Conservation (phyloP, 1,140 invertebrate species). For the Xylocopa sonorina region DNA sequence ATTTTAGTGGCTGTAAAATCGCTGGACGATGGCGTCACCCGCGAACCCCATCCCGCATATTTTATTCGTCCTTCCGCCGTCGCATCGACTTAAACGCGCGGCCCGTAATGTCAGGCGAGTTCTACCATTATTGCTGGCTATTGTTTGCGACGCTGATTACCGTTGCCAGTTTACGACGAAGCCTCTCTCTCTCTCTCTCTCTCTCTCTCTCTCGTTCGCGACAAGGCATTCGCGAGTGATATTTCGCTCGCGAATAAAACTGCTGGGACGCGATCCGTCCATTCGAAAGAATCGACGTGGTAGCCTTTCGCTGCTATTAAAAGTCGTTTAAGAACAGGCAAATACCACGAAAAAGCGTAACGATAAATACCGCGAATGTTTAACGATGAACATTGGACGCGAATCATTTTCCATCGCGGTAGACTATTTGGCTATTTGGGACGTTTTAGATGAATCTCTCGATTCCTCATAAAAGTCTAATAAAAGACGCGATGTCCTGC, state of each 20-base stretch:
- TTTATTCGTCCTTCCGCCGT: neutral
- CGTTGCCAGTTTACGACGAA: neutral
- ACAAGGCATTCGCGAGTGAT: too few species aligned
- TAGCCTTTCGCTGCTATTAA: neutral
- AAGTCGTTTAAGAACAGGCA: too few species aligned
- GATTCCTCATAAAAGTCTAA: neutral
- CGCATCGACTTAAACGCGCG: slow-evolving; percentile 14
- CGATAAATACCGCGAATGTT: too few species aligned
- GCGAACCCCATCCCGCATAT: neutral
- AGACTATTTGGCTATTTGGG: too few species aligned
- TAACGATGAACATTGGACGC: too few species aligned
- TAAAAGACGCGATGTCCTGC: slow-evolving; percentile 2
- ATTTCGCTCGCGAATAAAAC: slow-evolving; percentile 26
- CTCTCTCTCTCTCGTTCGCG: too few species aligned
- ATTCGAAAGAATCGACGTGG: slow-evolving; percentile 10
- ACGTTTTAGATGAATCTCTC: slow-evolving; percentile 15
- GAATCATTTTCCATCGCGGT: too few species aligned
- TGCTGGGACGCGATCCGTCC: neutral
- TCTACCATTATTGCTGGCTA: neutral
- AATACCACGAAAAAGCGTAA: too few species aligned
- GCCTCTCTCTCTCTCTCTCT: neutral
- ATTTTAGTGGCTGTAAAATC: slow-evolving; percentile 36
- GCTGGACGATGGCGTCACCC: too few species aligned
- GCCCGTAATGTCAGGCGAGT: neutral
- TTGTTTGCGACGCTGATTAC: slow-evolving; percentile 17